Evolutionary conservation across 1,140 invertebrate genomes (phyloP).

Genomic region (Trichonephila clavipes): DNA sequence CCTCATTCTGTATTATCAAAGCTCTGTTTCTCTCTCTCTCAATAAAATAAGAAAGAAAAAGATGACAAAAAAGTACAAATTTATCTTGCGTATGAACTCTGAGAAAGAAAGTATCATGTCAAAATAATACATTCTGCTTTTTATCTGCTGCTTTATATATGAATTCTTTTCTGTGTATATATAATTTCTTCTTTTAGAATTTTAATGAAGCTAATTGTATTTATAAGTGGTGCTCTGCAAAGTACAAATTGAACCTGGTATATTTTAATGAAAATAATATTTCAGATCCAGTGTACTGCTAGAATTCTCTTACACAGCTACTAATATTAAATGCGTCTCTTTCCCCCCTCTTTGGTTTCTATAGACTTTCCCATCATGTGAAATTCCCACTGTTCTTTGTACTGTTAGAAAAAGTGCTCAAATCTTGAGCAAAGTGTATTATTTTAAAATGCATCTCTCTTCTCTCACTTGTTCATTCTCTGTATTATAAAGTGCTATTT

Average conservation of each 20-base stretch:
- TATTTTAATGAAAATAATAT: constrained; percentile 16
- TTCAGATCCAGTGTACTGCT: constrained; percentile 20
- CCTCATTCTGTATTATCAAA: background rate
- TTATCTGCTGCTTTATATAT: background rate
- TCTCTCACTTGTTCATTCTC: constrained; percentile 45
- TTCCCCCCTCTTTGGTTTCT: background rate
- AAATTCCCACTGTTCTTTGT: background rate
- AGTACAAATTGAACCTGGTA: constrained; percentile 37
- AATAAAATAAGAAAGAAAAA: background rate
- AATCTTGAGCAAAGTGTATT: constrained; percentile 32
- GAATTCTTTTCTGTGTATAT: background rate
- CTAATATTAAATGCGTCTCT: background rate
- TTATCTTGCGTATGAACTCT: constrained; percentile 41
- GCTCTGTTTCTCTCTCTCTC: background rate
- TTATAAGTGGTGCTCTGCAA: constrained; percentile 37
- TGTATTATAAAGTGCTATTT: constrained; percentile 69
- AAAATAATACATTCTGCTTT: constrained; percentile 47
- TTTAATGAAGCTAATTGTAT: constrained; percentile 32
- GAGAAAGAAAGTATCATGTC: constrained; percentile 28
- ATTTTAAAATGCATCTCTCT: constrained; percentile 34
- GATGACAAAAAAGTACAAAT: constrained; percentile 41
- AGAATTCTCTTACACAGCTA: background rate
- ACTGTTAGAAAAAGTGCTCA: background rate
- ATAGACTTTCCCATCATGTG: background rate
- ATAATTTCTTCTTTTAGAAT: constrained; percentile 9